Evolutionary conservation across 2,113 vertebrate species (phyloP), one percentile per base, ranked within the genome.

Genomic region (Malurus alboscapulatus): DNA sequence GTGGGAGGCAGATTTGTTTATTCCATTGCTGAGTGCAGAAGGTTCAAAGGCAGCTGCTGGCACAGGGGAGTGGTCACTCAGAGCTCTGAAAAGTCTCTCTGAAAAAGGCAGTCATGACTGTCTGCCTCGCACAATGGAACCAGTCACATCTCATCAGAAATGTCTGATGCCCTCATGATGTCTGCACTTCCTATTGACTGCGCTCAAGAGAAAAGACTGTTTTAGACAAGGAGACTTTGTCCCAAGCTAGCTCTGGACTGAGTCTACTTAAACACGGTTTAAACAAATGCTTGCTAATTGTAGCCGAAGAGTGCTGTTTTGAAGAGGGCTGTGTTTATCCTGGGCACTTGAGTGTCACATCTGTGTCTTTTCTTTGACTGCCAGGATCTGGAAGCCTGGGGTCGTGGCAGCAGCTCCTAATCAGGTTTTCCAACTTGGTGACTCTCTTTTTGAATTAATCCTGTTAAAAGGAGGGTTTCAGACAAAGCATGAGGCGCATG

Each of bases 71-170:
- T 38, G 2, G 90, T 90, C 93, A 85, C 59, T 77, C 78, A 40
- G 67, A 91, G 69, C 58, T 0, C 0, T 44, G 90, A 93, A 82
- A 92, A 94, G 88, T 71, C 81, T 45, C 19, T 77, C 73, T 82
- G 63, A 75, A 78, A 91, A 34, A 80, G 24, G 75, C 92, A 76
- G 89, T 84, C 75, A 69, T 27, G 47, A 71, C 71, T 69, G 76
- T 93, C 87, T 93, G 93, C 63, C 48, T 74, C 63, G 10, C 78
- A 83, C 84, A 87, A 25, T 71, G 59, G 87, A 89, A 83, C 72
- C 88, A 84, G 91, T 89, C 84, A 92, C 84, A 83, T 93, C 74
- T 92, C 95, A 89, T 91, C 86, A 71, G 72, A 87, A 74, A 84
- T 80, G 73, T 84, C 92, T 90, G 17, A 89, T 50, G 78, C 88